Evolutionary conservation across 2,888 invertebrate species (phyloP).

Genomic region (Hololepta plana): DNA sequence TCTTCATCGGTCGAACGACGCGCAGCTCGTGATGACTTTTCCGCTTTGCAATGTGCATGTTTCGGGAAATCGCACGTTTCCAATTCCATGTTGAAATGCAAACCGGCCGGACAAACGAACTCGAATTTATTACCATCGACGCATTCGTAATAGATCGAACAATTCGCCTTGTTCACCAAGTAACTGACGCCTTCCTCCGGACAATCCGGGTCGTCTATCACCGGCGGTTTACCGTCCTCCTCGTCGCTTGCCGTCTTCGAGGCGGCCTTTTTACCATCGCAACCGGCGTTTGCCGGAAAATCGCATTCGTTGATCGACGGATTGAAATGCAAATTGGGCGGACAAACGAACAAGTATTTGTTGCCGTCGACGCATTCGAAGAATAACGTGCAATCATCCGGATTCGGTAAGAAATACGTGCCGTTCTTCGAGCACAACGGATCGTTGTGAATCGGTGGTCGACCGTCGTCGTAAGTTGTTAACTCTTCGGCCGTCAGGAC

Average conservation of each 20-base stretch:
- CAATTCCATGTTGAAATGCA: slow-evolving; percentile 8
- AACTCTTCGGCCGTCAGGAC: too few species aligned
- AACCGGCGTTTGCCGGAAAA: slow-evolving; percentile 10
- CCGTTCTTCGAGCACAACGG: too few species aligned
- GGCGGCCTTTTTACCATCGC: slow-evolving; percentile 4
- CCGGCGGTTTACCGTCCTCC: too few species aligned
- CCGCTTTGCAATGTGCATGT: slow-evolving; percentile 6
- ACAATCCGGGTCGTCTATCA: too few species aligned
- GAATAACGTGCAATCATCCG: slow-evolving; percentile 11
- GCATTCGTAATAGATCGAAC: slow-evolving; percentile 8
- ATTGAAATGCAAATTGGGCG: slow-evolving; percentile 11
- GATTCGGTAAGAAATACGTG: too few species aligned
- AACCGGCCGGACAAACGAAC: slow-evolving; percentile 7
- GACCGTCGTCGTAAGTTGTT: too few species aligned
- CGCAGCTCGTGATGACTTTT: background rate
- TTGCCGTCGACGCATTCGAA: slow-evolving; percentile 10
- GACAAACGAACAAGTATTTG: slow-evolving; percentile 9
- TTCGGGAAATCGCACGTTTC: slow-evolving; percentile 9
- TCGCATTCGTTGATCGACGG: slow-evolving; percentile 10
- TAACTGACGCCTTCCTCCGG: too few species aligned
- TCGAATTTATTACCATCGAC: slow-evolving; percentile 4
- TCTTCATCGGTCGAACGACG: background rate
- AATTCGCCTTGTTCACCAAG: too few species aligned
- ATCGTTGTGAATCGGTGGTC: too few species aligned
- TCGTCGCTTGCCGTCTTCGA: too few species aligned